Base-by-base conservation (phyloP, 2,797 vertebrate genomes). In the Sebastes diaconus region DNA sequence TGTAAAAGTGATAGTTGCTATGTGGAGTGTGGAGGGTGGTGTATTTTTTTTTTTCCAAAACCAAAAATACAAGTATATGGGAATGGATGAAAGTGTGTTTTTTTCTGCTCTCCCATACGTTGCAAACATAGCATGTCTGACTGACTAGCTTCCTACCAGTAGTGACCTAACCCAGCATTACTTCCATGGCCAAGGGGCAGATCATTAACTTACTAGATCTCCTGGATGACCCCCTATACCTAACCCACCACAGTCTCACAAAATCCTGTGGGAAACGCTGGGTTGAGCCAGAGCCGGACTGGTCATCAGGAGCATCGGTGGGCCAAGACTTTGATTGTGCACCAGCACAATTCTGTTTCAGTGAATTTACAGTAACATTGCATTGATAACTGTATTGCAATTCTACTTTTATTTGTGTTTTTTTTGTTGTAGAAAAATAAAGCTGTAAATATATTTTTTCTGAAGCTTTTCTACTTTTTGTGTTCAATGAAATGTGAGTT, bases 381-480 rank as follows among this genome's bases (percentile, higher is more conserved):
- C 42, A 46, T 18, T 18, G 0, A 46, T 46, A 0, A 46, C 39
- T 42, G 39, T 42, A 14, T 39, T 39, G 13, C 36, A 42, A 16
- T 42, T 42, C 39, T 42, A 42, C 42, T 46, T 46, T 46, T 46
- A 46, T 46, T 46, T 46, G 42, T 18, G 6, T 8, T 46, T 18
- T 46, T 42, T 46, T 46, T 18, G 16, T 46, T 46, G 42, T 46
- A 46, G 14, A 46, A 46, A 18, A 46, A 46, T 46, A 46, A 46
- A 46, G 42, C 42, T 46, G 42, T 46, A 46, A 46, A 18, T 46
- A 46, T 46, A 46, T 46, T 18, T 46, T 46, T 18, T 46, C 6
- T 18, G 42, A 42, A 42, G 14, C 39, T 0, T 42, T 42, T 42
- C 39, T 16, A 42, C 0, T 42, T 42, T 42, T 16, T 42, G 14